A percentile compares a stretch with the other conserved stretches of the same genome.
These are phyloP conservation scores for Tapirus terrestris DNA, from an alignment of 2,113 vertebrate species.

Conservation along the genomic window DNA sequence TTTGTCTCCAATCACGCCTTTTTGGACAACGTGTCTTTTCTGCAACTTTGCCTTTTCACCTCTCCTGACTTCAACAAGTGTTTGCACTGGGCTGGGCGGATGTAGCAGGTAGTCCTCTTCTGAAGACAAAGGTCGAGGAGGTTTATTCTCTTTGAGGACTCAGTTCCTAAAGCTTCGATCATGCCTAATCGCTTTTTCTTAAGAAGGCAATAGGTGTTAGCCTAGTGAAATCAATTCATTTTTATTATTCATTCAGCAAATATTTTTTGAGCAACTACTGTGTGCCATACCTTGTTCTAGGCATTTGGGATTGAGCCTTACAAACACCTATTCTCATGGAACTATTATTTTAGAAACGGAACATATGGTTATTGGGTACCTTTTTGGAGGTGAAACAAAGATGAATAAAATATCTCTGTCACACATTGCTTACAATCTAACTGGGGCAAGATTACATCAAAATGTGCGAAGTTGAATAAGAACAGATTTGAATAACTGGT, in stretches of 20 bases:
- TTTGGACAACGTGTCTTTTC: background rate
- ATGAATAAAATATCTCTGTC: conserved; percentile 23
- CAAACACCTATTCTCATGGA: background rate
- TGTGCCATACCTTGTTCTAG: background rate
- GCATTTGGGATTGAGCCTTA: background rate
- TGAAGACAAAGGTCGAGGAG: background rate
- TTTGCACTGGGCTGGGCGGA: background rate
- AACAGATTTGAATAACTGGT: conserved; percentile 47
- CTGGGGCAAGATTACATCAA: background rate
- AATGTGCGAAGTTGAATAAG: conserved; percentile 29
- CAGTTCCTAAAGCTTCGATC: background rate
- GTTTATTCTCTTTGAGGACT: conserved; percentile 1
- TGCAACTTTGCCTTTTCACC: background rate
- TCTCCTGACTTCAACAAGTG: background rate
- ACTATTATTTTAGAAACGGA: conserved; percentile 11
- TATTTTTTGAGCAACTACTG: background rate
- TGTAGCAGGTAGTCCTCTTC: background rate
- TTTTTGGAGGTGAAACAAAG: conserved; percentile 28
- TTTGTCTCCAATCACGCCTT: background rate
- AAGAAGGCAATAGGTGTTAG: background rate
- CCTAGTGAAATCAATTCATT: background rate
- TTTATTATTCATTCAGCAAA: background rate
- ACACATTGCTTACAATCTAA: background rate
- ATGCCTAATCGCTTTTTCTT: background rate
- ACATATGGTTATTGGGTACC: background rate